Evolutionary conservation across 1,140 invertebrate species (phyloP), one percentile per base, ranked within the genome.

Genomic region (Ceratosolen solmsi): DNA sequence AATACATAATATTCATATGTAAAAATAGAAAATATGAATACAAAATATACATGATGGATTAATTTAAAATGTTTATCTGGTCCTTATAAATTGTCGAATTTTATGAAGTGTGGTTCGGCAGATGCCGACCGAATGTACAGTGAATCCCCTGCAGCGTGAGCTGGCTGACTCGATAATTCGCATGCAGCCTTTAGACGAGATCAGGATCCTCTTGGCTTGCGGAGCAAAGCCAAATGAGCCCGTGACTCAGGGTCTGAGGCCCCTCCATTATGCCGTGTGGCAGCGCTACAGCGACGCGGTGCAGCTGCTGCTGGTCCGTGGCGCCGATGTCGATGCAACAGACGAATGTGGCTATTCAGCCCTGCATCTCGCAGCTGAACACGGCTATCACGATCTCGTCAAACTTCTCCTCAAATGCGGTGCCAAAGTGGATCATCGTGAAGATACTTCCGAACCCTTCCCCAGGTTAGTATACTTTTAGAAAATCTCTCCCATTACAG

Each of bases 211-310:
- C 1, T 89, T 97, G 60, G 96, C 96, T 5, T 96, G 95, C 89
- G 96, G 96, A 33, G 96, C 96, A 22, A 96, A 96, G 90, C 94
- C 95, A 8, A 95, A 95, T 86, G 95, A 95, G 85, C 93, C 94
- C 22, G 95, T 95, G 22, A 95, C 95, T 7, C 94, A 96, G 90
- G 97, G 97, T 11, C 91, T 98, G 38, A 93, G 95, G 70, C 97
- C 97, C 0, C 90, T 98, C n/a, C 97, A 98, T 89, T 98, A 98
- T 89, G 97, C 97, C 0, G 96, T 97, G 68, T 98, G 96, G 94
- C 95, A 97, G 87, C 92, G 94, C 20, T 95, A 98, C 89, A 92
- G 94, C 49, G 96, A 97, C 86, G 96, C 96, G 0, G 95, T 96
- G 0, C 93, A 95, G 60, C 90, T 96, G 54, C 91, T 97, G 49